Conservation (phyloP, 2,113 vertebrate genomes). For the Charina bottae region DNA sequence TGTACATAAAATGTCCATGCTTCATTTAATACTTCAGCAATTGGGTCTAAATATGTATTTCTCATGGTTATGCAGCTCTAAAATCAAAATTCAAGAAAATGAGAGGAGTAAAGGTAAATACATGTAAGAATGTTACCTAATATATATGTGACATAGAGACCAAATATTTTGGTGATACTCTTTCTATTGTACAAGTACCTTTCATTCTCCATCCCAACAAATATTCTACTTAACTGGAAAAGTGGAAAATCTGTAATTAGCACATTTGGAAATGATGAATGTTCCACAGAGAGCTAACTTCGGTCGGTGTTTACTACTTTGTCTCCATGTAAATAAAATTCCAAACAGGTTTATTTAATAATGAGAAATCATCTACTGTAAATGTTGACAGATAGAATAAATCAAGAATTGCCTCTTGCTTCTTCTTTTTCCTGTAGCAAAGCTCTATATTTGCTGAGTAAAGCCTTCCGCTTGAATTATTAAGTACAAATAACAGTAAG, state of each 20-base stretch:
- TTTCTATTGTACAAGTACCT: not conserved
- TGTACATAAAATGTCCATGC: not conserved
- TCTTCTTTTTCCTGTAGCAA: not conserved
- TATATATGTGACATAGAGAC: not conserved
- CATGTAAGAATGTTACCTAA: not conserved
- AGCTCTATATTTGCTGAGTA: not conserved
- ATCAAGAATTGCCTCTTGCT: not conserved
- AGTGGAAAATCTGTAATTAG: conserved; percentile 22
- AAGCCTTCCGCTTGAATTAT: not conserved
- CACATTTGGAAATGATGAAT: conserved; percentile 17
- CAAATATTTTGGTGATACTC: not conserved
- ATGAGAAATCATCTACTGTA: conserved; percentile 3
- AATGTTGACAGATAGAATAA: not conserved
- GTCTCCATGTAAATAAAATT: conserved; percentile 24
- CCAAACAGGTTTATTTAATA: conserved; percentile 21
- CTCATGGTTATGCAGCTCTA: not conserved
- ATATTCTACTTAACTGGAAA: not conserved
- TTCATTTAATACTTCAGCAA: too few relatives aligned
- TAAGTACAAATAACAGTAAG: not conserved
- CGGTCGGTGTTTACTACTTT: conserved; percentile 44
- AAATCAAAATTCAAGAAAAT: not conserved
- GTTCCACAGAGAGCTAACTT: not conserved
- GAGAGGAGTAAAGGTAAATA: not conserved
- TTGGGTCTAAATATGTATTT: not conserved
- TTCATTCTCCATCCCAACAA: not conserved